Base-by-base conservation (phyloP, 2,888 invertebrate species). In the Aradus depressus region DNA sequence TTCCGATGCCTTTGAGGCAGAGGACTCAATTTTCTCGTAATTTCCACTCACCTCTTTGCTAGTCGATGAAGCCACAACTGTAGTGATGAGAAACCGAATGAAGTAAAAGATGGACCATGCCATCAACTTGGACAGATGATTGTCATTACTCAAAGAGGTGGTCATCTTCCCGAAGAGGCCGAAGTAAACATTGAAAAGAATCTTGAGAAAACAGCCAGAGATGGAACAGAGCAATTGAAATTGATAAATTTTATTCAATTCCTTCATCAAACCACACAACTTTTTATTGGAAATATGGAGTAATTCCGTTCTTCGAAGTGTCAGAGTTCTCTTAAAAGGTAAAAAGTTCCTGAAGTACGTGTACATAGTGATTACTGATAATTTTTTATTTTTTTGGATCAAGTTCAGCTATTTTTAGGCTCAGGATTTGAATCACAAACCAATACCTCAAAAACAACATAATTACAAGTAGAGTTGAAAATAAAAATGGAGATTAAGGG, bases 111-210 rank as follows among this genome's bases (percentile, higher is more conserved):
- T 3, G 18, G 42, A 35, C 52, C 52, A 52, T 21, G 47, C 6
- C 2, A 28, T 21, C 3, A 39, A 45, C 26, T 47, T 45, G 22
- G 42, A 6, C 19, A 23, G 5, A 25, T 45, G 45, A 6, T 26
- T n/a, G 12, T n/a, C 14, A 42, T 42, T 25, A 10, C 28, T 42
- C 6, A 39, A 14, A 4, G 39, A 22, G 39, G n/a, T 22, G 8
- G 26, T 14, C 3, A n/a, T 21, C 12, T 32, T 10, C 14, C 34
- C 14, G 19, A 51, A 53, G 10, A 52, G 37, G 21, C 51, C 19
- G 6, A 51, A 49, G 39, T 58, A 58, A 22, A 56, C 53, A 47
- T 58, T 54, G 39, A 58, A 58, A 22, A 58, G 34, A 6, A 47
- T 6, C 51, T 56, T 54, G 3, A 51, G 41, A 25, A 56, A 54